Conservation (phyloP, 2,113 vertebrate genomes). For the Lanius ludovicianus region DNA sequence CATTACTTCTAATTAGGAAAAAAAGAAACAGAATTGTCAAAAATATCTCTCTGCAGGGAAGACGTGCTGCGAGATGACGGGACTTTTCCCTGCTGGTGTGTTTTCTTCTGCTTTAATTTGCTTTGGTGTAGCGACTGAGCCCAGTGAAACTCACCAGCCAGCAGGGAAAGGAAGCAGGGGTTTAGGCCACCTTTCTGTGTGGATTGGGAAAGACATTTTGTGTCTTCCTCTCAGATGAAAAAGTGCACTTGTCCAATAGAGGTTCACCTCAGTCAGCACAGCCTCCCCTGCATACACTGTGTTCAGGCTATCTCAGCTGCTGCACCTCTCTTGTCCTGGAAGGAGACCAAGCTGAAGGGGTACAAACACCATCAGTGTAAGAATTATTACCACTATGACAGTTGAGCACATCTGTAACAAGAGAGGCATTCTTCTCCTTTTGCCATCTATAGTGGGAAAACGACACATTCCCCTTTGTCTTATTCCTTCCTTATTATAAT, state of each 20-base stretch:
- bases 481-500: neutral
- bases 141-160: neutral
- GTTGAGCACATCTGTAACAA: neutral
- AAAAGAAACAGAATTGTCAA: neutral
- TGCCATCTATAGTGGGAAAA: neutral
- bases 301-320: neutral
- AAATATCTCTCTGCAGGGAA: slow-evolving; percentile 28
- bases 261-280: neutral
- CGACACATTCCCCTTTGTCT: neutral
- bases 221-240: neutral
- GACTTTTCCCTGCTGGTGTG: slow-evolving; percentile 17
- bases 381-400: neutral
- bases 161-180: neutral
- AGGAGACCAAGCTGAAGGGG: neutral
- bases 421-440: neutral
- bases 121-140: neutral
- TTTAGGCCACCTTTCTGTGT: neutral
- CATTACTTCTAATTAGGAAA: slow-evolving; percentile 57
- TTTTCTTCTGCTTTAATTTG: slow-evolving; percentile 25
- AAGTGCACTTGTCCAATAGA: neutral
- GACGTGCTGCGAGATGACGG: neutral
- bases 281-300: neutral
- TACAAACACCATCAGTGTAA: neutral
- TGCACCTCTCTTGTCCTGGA: neutral
- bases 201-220: neutral